Evolutionary conservation across 2,113 vertebrate genomes (phyloP), one percentile per base, ranked within the genome.

Genomic region (Vicugna pacos): DNA sequence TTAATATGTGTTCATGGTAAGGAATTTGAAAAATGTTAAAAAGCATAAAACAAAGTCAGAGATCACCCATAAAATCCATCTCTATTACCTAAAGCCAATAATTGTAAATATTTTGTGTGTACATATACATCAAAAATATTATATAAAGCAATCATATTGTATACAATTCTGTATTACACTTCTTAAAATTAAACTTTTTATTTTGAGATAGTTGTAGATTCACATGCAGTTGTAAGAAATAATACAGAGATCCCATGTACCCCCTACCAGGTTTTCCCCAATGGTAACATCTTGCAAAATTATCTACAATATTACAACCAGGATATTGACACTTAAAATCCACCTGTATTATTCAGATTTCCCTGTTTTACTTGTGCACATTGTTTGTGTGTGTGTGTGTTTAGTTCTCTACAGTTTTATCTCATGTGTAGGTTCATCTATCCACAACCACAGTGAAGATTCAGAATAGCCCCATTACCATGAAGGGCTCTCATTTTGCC

Each of bases 11-110:
- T 70, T 58, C 42, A 69, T 11, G 79, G 56, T 88, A 96, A 75
- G 11, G 15, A 89, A 93, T 67, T 70, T 62, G 52, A 88, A 91
- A 92, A 89, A 60, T 85, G 60, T 89, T 76, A 80, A 90, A 52
- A 70, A 64, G 28, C 16, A 79, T 89, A 72, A 91, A 67, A 87
- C 6, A 64, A 60, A 84, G 24, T 92, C 70, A 84, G 85, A 92
- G 87, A 73, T 60, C 11, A 46, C 28, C 10, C 73, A 76, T 50
- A 76, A 95, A 92, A 81, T 60, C 38, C 14, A 52, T 22, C 4
- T 89, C 38, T 48, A 73, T 16, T 38, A 62, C 8, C 16, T n/a
- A 52, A 60, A 94, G 35, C 3, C 24, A 93, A 77, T 72, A 60
- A 52, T 26, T 88, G 30, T 20, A 91, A 75, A 50, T 58, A 84